Evolutionary conservation across 1,140 invertebrate species (phyloP), one percentile per base, ranked within the genome.

Genomic region (Ridgeia piscesae): DNA sequence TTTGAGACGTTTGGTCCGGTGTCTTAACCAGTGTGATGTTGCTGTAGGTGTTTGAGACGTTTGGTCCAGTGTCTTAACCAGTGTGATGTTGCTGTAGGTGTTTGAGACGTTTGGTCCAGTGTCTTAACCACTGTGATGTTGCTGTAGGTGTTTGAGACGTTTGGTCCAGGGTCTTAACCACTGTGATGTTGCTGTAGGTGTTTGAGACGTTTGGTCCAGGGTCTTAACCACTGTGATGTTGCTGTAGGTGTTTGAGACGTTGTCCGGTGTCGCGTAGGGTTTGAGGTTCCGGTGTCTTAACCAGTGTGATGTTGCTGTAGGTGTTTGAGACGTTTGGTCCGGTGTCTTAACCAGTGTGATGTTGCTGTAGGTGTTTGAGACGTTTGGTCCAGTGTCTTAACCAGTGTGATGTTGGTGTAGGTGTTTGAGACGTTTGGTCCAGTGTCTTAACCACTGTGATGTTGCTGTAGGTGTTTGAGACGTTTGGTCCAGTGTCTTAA

Each of bases 91-190:
- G 27, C 58, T 21, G 17, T 58, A 95, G 95, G 93, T 99, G 92
- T 98, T 98, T 96, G 98, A 99, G 96, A 98, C 99, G 6, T 97
- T 99, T 96, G 98, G 98, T 8, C 96, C 97, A 94, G 97, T 98
- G 0, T 96, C 96, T n/a, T n/a, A n/a, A n/a, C n/a, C n/a, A n/a
- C n/a, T 9, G 14, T 77, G 6, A 77, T 77, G 11, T 77, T 77
- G 27, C 58, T 21, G 17, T 58, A 95, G 95, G 93, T 99, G 92
- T 98, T 98, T 96, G 98, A 99, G 96, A 98, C 99, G 6, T 97
- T 99, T 96, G 98, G 98, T 8, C 96, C 97, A 94, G 97, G 98
- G 0, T 96, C 96, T n/a, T n/a, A n/a, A n/a, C n/a, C n/a, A n/a
- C n/a, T 9, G 14, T 77, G 6, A 77, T 77, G 11, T 77, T 77